Evolutionary conservation across 2,888 invertebrate genomes (phyloP), one percentile per base, ranked within the genome.

Genomic region (Rutpela maculata): DNA sequence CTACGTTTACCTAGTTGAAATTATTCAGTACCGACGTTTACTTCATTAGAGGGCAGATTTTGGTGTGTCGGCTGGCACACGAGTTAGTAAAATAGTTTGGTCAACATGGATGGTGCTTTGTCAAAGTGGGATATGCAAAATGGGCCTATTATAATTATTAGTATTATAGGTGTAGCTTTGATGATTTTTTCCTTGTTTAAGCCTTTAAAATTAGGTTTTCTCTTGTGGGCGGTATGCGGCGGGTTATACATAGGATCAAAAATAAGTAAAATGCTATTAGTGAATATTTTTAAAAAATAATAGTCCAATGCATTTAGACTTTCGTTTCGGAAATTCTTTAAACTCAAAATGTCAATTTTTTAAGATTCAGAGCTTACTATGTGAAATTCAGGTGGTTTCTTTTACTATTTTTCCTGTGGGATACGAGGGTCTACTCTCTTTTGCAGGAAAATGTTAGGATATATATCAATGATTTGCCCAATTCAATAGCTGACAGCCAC

Each of bases 21-120:
- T 50, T 50, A 50, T 50, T 50, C 50, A 50, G n/a, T n/a, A 50
- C 50, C 50, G n/a, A 50, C 50, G n/a, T 50, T 50, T 50, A 50
- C 50, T n/a, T 50, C 3, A 50, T 50, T 50, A 50, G n/a, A 50
- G 50, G n/a, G 50, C 1, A 50, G n/a, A 43, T 43, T 43, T 43
- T 1, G 15, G 15, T n/a, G 50, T n/a, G 50, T 50, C 50, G 43
- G 11, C 15, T 43, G 15, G 43, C 15, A 43, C 43, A 15, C 12
- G 12, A 43, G 43, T 15, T 43, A 43, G 15, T 43, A 43, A 43
- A 43, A 43, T 43, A 15, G 43, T 11, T 15, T 43, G 43, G 43
- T 43, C 43, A 11, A 43, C 12, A 11, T 9, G 43, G 12, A 43
- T 43, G 43, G 43, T 43, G 31, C 31, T 35, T 35, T 35, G 31